phyloP scores from a whole-genome alignment of 1,140 invertebrate species.

The Drosophila mojavensis region DNA sequence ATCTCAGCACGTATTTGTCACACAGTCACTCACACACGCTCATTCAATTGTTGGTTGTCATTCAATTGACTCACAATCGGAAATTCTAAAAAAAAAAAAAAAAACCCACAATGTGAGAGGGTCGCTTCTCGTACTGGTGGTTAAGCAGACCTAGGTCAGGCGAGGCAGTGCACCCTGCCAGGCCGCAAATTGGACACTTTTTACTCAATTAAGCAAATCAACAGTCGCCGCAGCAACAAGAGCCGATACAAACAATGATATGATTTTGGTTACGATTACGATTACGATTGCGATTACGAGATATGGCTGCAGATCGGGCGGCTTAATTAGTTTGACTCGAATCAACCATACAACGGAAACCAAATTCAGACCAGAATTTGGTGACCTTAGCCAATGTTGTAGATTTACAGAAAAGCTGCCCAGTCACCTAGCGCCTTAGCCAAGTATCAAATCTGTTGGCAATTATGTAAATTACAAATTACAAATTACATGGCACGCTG shows the following conservation, averaged over 20 bases:
- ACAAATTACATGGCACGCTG: conserved; percentile 71
- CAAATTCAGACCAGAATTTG: conserved; percentile 26
- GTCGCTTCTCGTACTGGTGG: conserved; percentile 18
- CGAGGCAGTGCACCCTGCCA: conserved; percentile 50
- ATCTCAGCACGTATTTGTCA: conserved; percentile 11
- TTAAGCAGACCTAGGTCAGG: conserved; percentile 39
- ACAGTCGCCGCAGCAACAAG: conserved; percentile 20
- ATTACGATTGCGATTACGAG: conserved; percentile 35
- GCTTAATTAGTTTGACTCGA: conserved; percentile 55
- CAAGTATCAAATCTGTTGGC: conserved; percentile 23
- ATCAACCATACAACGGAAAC: conserved; percentile 55
- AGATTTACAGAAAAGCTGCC: conserved; percentile 47
- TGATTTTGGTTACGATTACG: conserved; percentile 33
- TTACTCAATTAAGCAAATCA: conserved; percentile 80
- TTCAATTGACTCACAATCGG: conserved; percentile 78
- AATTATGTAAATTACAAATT: conserved; percentile 82
- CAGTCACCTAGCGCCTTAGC: conserved; percentile 24
- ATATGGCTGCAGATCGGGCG: conserved; percentile 7
- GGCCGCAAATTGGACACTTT: conserved; percentile 68
- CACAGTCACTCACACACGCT: background rate
- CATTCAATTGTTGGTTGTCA: conserved; percentile 46
- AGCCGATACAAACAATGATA: conserved; percentile 13
- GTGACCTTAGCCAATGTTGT: conserved; percentile 71
- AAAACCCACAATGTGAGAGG: conserved; percentile 12
- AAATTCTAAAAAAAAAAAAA: conserved; percentile 42